Evolutionary conservation across 1,140 invertebrate genomes (phyloP).

Genomic region (Achroia grisella): DNA sequence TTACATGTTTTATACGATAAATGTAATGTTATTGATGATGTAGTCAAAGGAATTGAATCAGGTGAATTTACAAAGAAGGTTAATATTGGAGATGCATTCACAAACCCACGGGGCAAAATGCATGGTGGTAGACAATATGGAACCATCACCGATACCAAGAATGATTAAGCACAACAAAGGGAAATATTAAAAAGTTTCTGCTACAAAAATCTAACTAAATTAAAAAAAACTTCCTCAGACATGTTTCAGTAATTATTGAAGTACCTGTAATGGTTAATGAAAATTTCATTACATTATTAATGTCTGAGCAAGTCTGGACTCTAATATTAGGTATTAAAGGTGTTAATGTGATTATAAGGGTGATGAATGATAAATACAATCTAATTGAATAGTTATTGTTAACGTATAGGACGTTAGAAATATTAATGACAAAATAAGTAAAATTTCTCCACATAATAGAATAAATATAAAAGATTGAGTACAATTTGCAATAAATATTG

Average conservation of each 20-base stretch:
- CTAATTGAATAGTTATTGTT: not conserved
- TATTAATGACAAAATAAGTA: too few relatives aligned
- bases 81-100: constrained; percentile 28
- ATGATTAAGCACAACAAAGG: constrained; percentile 71
- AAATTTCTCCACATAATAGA: too few relatives aligned
- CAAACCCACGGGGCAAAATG: constrained; percentile 35
- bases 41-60: too few relatives aligned
- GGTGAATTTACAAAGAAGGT: not conserved
- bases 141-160: constrained; percentile 73
- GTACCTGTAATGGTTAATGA: not conserved
- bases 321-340: not conserved
- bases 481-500: too few relatives aligned
- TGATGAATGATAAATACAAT: constrained; percentile 1
- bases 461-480: too few relatives aligned
- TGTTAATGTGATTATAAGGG: constrained; percentile 7
- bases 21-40: too few relatives aligned
- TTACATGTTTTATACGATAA: too few relatives aligned
- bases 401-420: not conserved
- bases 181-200: constrained; percentile 49
- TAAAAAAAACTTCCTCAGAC: not conserved
- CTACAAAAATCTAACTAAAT: constrained; percentile 7
- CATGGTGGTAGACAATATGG: constrained; percentile 46
- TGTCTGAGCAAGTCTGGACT: not conserved
- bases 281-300: not conserved
- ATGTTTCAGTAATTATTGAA: too few relatives aligned